phyloP scores from a whole-genome alignment of 2,797 vertebrate genomes.

The Percopsis omiscomaycus region DNA sequence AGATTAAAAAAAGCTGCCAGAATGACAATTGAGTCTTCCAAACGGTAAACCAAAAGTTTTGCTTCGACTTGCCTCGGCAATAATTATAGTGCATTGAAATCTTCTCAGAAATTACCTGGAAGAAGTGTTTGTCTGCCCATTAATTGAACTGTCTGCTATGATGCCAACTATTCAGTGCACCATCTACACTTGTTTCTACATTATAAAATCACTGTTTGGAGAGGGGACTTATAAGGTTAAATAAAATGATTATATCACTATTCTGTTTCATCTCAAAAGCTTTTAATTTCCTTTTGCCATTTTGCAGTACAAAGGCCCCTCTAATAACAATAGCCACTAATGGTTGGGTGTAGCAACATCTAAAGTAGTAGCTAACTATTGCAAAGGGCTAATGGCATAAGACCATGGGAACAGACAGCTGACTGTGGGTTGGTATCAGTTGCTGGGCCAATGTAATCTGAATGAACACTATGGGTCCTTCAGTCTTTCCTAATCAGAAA shows the following conservation, averaged over 20 bases:
- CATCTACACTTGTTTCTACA: conserved; percentile 21
- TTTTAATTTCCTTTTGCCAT: conserved; percentile 53
- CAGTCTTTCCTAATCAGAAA: conserved; percentile 57
- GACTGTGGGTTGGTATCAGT: conserved; percentile 53
- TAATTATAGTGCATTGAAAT: conserved; percentile 51
- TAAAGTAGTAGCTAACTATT: conserved; percentile 24
- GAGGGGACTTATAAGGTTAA: conserved; percentile 30
- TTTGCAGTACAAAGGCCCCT: conserved; percentile 13
- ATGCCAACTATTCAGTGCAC: conserved; percentile 8
- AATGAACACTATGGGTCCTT: conserved; percentile 66
- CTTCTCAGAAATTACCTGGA: conserved; percentile 50
- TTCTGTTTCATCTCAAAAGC: conserved; percentile 31
- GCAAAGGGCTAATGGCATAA: conserved; percentile 56
- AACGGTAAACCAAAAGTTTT: conserved; percentile 58
- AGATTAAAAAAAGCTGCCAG: conserved; percentile 57
- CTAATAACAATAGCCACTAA: conserved; percentile 2
- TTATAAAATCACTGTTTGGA: conserved; percentile 33
- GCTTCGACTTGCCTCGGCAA: conserved; percentile 59
- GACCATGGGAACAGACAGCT: conserved; percentile 48
- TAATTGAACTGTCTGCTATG: conserved; percentile 56
- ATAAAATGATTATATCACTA: conserved; percentile 1
- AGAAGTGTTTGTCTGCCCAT: conserved; percentile 41
- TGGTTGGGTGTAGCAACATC: conserved; percentile 15
- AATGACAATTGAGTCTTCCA: conserved; percentile 70
- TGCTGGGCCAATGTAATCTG: conserved; percentile 65